Conservation (phyloP, 2,888 invertebrate species). For the Cheilosia soror region DNA sequence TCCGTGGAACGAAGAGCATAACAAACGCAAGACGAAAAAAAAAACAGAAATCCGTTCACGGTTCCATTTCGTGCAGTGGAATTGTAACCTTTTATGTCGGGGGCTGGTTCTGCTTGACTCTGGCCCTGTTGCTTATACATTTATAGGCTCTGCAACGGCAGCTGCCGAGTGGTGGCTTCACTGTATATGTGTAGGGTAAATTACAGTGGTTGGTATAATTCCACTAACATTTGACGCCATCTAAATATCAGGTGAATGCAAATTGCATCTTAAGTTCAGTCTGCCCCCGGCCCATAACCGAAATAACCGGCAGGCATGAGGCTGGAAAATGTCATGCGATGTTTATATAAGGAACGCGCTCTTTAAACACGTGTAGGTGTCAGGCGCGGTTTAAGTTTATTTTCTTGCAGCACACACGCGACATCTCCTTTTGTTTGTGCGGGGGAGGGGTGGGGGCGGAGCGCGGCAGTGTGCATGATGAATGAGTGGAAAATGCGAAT, state of each 20-base stretch:
- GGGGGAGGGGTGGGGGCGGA: neutral
- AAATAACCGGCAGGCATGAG: conserved; percentile 54
- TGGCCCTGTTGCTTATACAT: conserved; percentile 45
- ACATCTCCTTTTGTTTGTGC: conserved; percentile 27
- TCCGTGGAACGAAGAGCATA: conserved; percentile 25
- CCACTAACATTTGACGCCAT: conserved; percentile 73
- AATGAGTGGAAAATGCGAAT: neutral
- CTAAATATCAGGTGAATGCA: conserved; percentile 73
- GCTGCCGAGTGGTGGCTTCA: conserved; percentile 2
- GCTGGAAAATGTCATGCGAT: conserved; percentile 71
- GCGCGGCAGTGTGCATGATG: neutral
- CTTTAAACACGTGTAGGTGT: conserved; percentile 74
- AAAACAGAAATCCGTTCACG: conserved; percentile 21
- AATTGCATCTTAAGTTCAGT: conserved; percentile 62
- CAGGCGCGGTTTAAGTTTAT: conserved; percentile 50
- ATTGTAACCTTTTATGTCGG: conserved; percentile 68
- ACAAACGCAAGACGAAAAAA: neutral
- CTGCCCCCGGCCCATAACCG: conserved; percentile 3
- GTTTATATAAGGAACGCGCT: conserved; percentile 62
- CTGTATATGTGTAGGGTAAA: conserved; percentile 41
- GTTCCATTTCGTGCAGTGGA: conserved; percentile 62
- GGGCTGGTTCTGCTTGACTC: conserved; percentile 58
- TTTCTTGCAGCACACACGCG: conserved; percentile 54
- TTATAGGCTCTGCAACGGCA: conserved; percentile 4
- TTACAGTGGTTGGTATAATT: conserved; percentile 54